phyloP scores from a whole-genome alignment of 2,888 invertebrate species.

The Aporophyla lueneburgensis region DNA sequence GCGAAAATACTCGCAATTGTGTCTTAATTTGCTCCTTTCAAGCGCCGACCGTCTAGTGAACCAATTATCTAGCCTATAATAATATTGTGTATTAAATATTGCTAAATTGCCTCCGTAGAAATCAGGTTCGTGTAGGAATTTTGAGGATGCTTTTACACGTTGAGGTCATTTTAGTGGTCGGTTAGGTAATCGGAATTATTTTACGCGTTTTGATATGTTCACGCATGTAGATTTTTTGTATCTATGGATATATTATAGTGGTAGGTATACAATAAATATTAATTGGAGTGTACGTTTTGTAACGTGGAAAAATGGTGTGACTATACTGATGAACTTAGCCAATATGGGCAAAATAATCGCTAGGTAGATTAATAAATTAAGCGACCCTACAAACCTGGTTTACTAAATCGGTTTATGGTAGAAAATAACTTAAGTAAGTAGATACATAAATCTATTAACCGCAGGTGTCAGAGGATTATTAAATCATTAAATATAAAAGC shows the following conservation, averaged over 20 bases:
- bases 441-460: conserved; percentile 1
- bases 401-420: neutral
- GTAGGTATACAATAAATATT: neutral
- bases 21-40: conserved; percentile 78
- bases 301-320: neutral
- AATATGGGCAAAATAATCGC: neutral
- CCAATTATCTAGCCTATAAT: conserved; percentile 74
- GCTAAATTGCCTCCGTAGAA: conserved; percentile 71
- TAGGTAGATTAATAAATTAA: neutral
- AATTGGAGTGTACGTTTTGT: neutral
- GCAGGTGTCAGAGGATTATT: neutral
- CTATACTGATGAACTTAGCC: neutral
- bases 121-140: conserved; percentile 62
- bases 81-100: conserved; percentile 73
- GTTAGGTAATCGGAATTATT: neutral
- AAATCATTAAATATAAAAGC: neutral
- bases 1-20: conserved; percentile 76
- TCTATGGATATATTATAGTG: too few relatives aligned
- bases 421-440: neutral
- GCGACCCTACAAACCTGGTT: neutral
- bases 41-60: conserved; percentile 69
- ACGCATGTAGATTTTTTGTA: neutral
- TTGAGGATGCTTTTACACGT: conserved; percentile 27
- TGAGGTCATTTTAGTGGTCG: conserved; percentile 13
- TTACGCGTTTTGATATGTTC: neutral